These are phyloP conservation scores for Oncorhynchus keta DNA, from an alignment of 2,113 vertebrate species.

Conservation along the genomic window DNA sequence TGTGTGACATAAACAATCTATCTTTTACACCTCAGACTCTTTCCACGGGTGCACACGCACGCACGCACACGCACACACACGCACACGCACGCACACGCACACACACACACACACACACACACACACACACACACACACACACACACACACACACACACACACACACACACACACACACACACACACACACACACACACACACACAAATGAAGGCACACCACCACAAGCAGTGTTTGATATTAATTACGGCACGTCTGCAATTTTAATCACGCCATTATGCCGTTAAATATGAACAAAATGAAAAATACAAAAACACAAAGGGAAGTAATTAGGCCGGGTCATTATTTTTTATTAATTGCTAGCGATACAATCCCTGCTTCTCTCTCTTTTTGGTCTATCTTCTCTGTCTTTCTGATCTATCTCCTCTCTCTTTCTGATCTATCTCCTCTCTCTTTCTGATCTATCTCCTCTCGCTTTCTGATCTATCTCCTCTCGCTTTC, in stretches of 20 bases:
- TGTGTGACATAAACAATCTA: constrained; percentile 1
- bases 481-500: too few species aligned
- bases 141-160: background rate
- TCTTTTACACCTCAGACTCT: constrained; percentile 1
- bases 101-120: too few species aligned
- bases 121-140: background rate
- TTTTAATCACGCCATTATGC: constrained; percentile 52
- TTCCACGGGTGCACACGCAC: constrained; percentile 4
- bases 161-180: too few species aligned
- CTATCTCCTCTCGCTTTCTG: too few species aligned
- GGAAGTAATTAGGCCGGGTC: constrained; percentile 27
- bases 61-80: background rate
- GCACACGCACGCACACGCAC: background rate
- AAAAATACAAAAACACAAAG: constrained; percentile 44
- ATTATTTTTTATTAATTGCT: constrained; percentile 25
- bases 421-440: too few species aligned
- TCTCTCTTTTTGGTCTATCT: background rate
- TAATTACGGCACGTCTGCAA: constrained; percentile 28
- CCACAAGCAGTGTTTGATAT: background rate
- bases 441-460: too few species aligned
- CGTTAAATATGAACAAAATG: constrained; percentile 50
- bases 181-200: too few species aligned
- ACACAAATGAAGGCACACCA: constrained; percentile 27
- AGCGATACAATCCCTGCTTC: constrained; percentile 6
- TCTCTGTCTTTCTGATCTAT: too few species aligned